These are phyloP conservation scores for Gadopsis bispinosus DNA, from an alignment of 2,797 vertebrate genomes.

Conservation along the genomic window DNA sequence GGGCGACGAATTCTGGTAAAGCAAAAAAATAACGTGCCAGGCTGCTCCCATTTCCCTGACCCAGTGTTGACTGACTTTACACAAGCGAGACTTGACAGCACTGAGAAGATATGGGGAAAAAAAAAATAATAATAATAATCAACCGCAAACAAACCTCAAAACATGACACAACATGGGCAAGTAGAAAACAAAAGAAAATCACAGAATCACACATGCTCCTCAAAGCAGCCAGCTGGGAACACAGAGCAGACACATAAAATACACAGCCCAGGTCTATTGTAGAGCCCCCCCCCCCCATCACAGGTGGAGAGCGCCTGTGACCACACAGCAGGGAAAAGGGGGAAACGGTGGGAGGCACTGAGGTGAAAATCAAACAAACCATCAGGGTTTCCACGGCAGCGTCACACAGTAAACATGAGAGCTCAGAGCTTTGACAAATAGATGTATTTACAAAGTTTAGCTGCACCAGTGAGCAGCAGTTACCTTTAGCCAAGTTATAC, in stretches of 20 bases:
- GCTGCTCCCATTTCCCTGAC: slow-evolving; percentile 11
- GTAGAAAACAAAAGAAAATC: not conserved
- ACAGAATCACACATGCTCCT: slow-evolving; percentile 35
- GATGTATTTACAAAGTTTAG: slow-evolving; percentile 61
- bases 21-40: not conserved
- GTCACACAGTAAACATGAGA: slow-evolving; percentile 63
- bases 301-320: slow-evolving; percentile 71
- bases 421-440: slow-evolving; percentile 56
- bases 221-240: slow-evolving; percentile 59
- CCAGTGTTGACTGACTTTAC: slow-evolving; percentile 30
- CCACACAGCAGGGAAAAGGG: slow-evolving; percentile 50
- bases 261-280: slow-evolving; percentile 37
- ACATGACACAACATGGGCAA: slow-evolving; percentile 6
- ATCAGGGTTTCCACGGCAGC: slow-evolving; percentile 73
- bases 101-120: slow-evolving; percentile 15
- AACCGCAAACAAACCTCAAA: slow-evolving; percentile 31
- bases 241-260: slow-evolving; percentile 59
- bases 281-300: slow-evolving; percentile 22
- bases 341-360: slow-evolving; percentile 42
- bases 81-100: slow-evolving; percentile 18
- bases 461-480: slow-evolving; percentile 37
- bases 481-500: slow-evolving; percentile 16
- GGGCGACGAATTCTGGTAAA: not conserved
- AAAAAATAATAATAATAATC: no score
- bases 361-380: slow-evolving; percentile 79